Base-by-base conservation (phyloP, 2,888 invertebrate genomes). In the Heliconius ismenius region DNA sequence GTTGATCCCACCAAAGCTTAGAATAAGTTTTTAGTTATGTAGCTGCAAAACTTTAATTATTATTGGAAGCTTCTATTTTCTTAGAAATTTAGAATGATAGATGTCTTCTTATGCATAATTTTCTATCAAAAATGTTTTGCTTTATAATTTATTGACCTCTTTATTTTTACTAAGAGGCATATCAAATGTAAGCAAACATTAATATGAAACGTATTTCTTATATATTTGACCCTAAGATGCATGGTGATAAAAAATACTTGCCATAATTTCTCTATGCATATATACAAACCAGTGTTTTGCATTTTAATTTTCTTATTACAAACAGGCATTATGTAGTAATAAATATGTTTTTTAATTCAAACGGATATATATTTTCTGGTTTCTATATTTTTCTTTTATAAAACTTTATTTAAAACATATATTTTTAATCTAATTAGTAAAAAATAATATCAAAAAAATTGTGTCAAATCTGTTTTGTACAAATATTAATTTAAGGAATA, bases 1-100 rank as follows among this genome's bases (percentile, higher is more conserved):
- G 90, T 91, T 86, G 90, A 94, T 93, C 94, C 94, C 94, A 94
- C 94, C 94, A 94, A 94, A 94, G 93, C 85, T 90, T 93, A 94
- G 91, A 85, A 85, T 93, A 92, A 92, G 92, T 86, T 82, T 90
- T 89, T 92, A 91, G 89, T 86, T 89, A 85, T 87, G 73, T 86
- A 87, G 86, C 87, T 83, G 84, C 85, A 86, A 86, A 85, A 84
- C 85, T 67, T 67, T 67, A 67, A 67, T 43, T 67, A 81, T 79
- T 82, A 81, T 80, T 81, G 81, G 79, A 81, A 79, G 75, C 80
- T 83, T 81, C 79, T 83, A 81, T 79, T 80, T 81, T 77, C 73
- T 79, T 82, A 86, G 83, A 84, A 83, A 84, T 70, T 67, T 78
- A 79, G 77, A 84, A 83, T 77, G 79, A 77, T 80, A 78, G 60